Evolutionary conservation across 2,797 vertebrate genomes (phyloP).

Genomic region (Manis pentadactyla): DNA sequence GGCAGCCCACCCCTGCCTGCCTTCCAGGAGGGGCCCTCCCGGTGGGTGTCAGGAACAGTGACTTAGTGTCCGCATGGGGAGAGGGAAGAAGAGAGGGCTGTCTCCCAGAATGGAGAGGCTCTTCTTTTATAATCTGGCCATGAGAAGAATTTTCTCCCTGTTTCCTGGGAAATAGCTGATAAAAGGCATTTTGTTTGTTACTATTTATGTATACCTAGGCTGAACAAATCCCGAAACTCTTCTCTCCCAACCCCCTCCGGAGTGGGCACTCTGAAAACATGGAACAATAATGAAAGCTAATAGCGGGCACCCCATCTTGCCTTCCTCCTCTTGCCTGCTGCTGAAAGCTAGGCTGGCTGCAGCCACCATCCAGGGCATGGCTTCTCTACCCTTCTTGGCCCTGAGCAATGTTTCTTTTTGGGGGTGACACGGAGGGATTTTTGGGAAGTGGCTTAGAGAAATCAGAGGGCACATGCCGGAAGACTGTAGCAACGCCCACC

Average conservation of each 20-base stretch:
- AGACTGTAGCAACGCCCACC: not conserved
- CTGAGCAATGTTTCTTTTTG: not conserved
- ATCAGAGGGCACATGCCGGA: not conserved
- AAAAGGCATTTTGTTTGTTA: slow-evolving; percentile 55
- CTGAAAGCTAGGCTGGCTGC: not conserved
- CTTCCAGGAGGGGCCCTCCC: not conserved
- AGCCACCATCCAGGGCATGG: not conserved
- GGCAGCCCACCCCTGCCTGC: not conserved
- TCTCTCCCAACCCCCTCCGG: not conserved
- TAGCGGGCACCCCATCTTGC: not conserved
- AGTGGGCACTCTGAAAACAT: slow-evolving; percentile 21
- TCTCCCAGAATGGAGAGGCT: not conserved
- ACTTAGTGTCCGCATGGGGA: not conserved
- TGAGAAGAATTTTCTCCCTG: slow-evolving; percentile 49
- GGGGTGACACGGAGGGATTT: not conserved
- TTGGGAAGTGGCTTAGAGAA: not conserved
- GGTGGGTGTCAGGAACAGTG: slow-evolving; percentile 46
- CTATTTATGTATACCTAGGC: slow-evolving; percentile 59
- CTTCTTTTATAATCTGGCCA: not conserved
- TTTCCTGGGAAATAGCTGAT: slow-evolving; percentile 67
- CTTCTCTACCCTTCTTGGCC: not conserved
- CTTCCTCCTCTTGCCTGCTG: not conserved
- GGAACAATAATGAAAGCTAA: not conserved
- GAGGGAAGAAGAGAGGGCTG: slow-evolving; percentile 12
- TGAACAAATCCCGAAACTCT: not conserved